These are phyloP conservation scores for Sturnira hondurensis DNA, from an alignment of 2,113 vertebrate species.

Conservation along the genomic window DNA sequence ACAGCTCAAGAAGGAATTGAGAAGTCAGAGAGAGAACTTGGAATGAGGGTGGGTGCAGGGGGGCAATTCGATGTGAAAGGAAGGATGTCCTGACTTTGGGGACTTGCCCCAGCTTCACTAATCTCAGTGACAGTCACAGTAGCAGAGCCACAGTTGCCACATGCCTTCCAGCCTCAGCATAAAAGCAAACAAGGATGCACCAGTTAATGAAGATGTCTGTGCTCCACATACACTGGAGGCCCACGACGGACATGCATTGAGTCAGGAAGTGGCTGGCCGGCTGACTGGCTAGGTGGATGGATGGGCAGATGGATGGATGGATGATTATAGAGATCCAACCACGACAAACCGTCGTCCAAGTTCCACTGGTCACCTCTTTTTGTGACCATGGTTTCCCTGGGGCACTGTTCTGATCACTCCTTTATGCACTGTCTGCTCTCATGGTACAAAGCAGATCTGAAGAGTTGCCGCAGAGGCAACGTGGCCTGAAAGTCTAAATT, in stretches of 20 bases:
- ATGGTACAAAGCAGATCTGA: neutral
- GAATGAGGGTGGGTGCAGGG: neutral
- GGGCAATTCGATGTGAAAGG: conserved; percentile 27
- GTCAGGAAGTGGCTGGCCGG: too few species aligned
- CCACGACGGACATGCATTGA: accelerated
- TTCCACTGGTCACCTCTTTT: neutral
- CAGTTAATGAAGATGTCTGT: accelerated
- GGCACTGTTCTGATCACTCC: neutral
- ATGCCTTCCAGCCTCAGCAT: neutral
- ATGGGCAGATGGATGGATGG: too few species aligned
- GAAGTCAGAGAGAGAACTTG: conserved; percentile 29
- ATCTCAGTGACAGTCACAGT: neutral
- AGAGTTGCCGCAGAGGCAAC: neutral
- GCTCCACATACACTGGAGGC: accelerated
- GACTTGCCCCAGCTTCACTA: neutral
- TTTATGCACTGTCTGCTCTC: neutral
- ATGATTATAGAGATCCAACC: neutral
- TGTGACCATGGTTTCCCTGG: neutral
- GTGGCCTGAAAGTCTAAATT: neutral
- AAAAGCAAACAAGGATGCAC: neutral
- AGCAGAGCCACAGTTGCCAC: neutral
- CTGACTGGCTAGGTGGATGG: neutral
- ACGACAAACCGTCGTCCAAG: neutral
- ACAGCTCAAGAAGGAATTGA: conserved; percentile 44
- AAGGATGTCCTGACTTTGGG: neutral